Percentiles rank a stretch among this genome's conserved stretches.
phyloP scores from a whole-genome alignment of 2,113 vertebrate species.

The Sminthopsis crassicaudata region DNA sequence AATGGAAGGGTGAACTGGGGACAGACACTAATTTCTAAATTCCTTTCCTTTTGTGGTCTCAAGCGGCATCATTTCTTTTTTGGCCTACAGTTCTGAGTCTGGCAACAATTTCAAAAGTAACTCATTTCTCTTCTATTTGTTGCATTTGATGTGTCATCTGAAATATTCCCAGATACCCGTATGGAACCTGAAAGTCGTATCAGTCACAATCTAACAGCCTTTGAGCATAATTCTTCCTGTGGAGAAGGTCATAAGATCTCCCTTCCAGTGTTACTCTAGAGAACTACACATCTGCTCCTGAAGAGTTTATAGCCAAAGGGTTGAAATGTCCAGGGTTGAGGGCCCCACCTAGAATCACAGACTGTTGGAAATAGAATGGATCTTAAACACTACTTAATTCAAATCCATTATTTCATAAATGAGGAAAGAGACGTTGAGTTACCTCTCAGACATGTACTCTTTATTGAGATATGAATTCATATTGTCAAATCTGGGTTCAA shows the following conservation, averaged over 20 bases:
- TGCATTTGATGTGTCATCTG: constrained; percentile 55
- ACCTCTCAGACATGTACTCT: background rate
- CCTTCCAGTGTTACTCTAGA: background rate
- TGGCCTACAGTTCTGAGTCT: constrained; percentile 44
- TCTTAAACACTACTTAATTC: background rate
- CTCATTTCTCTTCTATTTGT: constrained; percentile 56
- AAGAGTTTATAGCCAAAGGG: background rate
- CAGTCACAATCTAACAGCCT: constrained; percentile 19
- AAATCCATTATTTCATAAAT: constrained; percentile 25
- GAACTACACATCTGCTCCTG: background rate
- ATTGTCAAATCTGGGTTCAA: background rate
- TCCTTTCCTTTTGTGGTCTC: constrained; percentile 73
- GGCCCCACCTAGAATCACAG: constrained; percentile 14
- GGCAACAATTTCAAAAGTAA: constrained; percentile 59
- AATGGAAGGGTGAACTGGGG: constrained; percentile 48
- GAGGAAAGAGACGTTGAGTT: background rate
- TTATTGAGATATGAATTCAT: background rate
- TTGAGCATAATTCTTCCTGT: background rate
- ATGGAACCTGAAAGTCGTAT: constrained; percentile 38
- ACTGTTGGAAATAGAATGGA: background rate
- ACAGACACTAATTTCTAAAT: constrained; percentile 64
- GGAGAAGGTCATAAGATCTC: background rate
- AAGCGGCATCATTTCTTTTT: constrained; percentile 40
- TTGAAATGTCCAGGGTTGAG: background rate
- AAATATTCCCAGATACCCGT: constrained; percentile 30